Percentiles rank a stretch among this genome's conserved stretches.
Evolutionary conservation across 2,113 vertebrate genomes (phyloP).

Genomic region (Sigmodon hispidus): DNA sequence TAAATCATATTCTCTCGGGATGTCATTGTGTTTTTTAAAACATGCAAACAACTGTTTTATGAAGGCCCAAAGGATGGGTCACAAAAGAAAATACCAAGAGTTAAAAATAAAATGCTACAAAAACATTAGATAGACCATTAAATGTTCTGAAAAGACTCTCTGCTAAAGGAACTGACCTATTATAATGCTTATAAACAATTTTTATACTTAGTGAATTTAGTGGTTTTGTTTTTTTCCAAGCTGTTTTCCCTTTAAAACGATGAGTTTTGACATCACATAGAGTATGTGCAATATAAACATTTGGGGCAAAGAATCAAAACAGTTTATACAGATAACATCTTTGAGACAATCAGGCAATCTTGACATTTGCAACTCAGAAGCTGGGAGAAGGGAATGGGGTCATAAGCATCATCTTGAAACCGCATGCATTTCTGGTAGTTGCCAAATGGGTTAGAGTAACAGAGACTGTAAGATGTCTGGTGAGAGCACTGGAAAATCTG

Average conservation of each 20-base stretch:
- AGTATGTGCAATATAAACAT: slow-evolving; percentile 69
- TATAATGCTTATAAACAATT: slow-evolving; percentile 14
- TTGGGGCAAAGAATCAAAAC: slow-evolving; percentile 67
- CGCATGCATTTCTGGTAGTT: background rate
- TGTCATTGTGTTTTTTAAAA: background rate
- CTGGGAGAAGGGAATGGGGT: slow-evolving; percentile 24
- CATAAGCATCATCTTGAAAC: background rate
- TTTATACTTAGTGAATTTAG: slow-evolving; percentile 36
- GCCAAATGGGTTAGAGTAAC: background rate
- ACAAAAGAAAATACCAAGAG: background rate
- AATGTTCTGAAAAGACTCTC: background rate
- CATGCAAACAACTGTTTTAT: background rate
- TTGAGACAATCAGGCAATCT: slow-evolving; percentile 46
- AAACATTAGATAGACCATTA: background rate
- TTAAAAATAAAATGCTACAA: slow-evolving; percentile 27
- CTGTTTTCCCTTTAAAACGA: slow-evolving; percentile 43
- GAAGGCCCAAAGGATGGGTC: background rate
- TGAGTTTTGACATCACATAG: slow-evolving; percentile 60
- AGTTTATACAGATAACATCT: slow-evolving; percentile 72
- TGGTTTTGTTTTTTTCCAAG: background rate
- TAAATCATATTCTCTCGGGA: background rate
- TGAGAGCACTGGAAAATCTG: background rate
- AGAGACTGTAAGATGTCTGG: background rate
- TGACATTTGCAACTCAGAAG: background rate
- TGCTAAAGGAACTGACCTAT: slow-evolving; percentile 19